phyloP scores from a whole-genome alignment of 2,113 vertebrate genomes.

The Nicator chloris region DNA sequence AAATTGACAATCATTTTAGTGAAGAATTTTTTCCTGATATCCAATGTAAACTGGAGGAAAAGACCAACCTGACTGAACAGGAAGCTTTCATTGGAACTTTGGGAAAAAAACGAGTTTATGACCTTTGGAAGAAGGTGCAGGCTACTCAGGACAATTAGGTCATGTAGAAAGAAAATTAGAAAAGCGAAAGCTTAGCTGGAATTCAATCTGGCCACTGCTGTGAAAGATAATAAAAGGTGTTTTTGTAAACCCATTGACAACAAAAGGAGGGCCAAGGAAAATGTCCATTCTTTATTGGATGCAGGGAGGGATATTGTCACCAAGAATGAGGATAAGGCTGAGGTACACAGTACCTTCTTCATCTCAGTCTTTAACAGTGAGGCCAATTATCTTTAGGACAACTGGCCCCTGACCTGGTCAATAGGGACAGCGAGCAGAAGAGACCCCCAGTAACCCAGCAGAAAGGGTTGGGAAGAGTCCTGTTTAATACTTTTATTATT shows the following conservation, averaged over 20 bases:
- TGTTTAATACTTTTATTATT: background rate
- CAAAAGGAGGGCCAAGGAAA: background rate
- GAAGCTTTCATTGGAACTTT: background rate
- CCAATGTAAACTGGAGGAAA: background rate
- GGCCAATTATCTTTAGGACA: background rate
- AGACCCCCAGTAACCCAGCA: background rate
- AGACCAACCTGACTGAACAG: background rate
- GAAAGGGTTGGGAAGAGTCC: background rate
- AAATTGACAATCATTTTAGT: background rate
- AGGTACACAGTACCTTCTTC: background rate
- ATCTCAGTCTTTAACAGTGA: background rate
- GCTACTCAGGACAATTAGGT: background rate
- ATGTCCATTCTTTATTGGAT: background rate
- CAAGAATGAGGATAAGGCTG: background rate
- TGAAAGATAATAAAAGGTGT: background rate
- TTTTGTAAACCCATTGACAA: background rate
- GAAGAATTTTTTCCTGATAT: background rate
- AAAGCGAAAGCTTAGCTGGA: background rate
- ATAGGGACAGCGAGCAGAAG: background rate
- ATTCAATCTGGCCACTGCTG: background rate
- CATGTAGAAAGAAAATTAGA: background rate
- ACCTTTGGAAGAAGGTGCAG: background rate
- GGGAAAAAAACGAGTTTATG: background rate
- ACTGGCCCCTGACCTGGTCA: background rate
- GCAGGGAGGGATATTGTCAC: background rate